phyloP scores from a whole-genome alignment of 2,797 vertebrate genomes.

The Champsocephalus esox region DNA sequence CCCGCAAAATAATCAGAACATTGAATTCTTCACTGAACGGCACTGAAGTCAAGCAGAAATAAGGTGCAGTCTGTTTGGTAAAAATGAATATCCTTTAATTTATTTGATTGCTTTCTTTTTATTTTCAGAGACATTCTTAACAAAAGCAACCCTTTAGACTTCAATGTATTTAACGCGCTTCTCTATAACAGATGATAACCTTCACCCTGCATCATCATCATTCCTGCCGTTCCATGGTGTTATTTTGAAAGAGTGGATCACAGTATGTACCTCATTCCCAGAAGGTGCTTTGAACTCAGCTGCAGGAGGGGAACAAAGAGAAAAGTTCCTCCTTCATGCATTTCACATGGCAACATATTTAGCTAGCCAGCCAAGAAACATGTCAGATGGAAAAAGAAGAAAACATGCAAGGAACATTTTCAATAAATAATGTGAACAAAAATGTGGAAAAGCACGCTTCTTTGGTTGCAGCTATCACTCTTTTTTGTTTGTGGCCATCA shows the following conservation, averaged over 20 bases:
- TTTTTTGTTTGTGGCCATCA: constrained; percentile 50
- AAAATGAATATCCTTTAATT: background rate
- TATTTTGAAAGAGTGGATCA: constrained; percentile 12
- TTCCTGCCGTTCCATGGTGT: no score
- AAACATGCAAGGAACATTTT: background rate
- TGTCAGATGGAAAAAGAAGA: constrained; percentile 30
- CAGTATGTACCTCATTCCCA: constrained; percentile 3
- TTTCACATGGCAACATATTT: constrained; percentile 14
- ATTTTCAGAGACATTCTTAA: background rate
- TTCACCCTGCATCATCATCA: background rate
- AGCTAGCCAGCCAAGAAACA: constrained; percentile 1
- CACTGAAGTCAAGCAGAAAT: constrained; percentile 13
- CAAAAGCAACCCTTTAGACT: background rate
- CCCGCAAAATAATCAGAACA: constrained; percentile 29
- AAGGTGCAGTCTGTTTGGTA: background rate
- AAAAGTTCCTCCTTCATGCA: constrained; percentile 4
- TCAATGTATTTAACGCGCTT: background rate
- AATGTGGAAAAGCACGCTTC: constrained; percentile 13
- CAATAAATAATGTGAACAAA: constrained; percentile 12
- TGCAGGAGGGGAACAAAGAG: background rate
- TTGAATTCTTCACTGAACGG: constrained; percentile 21
- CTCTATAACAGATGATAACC: background rate
- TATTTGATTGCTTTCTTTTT: background rate
- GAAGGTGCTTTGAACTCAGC: constrained; percentile 8
- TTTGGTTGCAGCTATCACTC: constrained; percentile 11